Conservation (phyloP, 1,140 invertebrate species). For the Zaprionus capensis region DNA sequence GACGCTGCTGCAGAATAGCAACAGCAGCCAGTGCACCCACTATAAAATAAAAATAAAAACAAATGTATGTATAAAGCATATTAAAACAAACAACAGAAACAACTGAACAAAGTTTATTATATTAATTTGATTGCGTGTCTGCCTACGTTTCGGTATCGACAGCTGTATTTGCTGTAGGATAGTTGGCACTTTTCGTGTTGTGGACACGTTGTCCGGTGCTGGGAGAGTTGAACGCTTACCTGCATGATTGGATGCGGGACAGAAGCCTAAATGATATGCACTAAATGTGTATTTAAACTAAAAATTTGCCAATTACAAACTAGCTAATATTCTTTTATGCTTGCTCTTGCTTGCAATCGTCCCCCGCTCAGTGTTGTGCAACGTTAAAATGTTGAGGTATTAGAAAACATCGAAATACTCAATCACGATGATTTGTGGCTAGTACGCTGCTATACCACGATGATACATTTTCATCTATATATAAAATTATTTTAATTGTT, state of each 20-base stretch:
- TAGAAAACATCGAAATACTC: conserved; percentile 19
- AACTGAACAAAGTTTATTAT: neutral
- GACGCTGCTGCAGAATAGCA: conserved; percentile 38
- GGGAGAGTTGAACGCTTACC: conserved; percentile 12
- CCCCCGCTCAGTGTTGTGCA: conserved; percentile 21
- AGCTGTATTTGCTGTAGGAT: neutral
- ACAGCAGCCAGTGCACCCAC: conserved; percentile 43
- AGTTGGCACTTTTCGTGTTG: neutral
- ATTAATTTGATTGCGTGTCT: conserved; percentile 53
- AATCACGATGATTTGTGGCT: neutral
- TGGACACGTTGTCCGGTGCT: neutral
- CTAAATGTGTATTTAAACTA: conserved; percentile 46
- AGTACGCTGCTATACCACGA: neutral
- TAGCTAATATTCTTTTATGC: conserved; percentile 33
- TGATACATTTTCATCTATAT: neutral
- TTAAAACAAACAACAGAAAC: conserved; percentile 13
- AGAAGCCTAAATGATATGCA: conserved; percentile 39
- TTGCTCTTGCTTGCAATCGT: conserved; percentile 27
- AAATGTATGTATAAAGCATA: neutral
- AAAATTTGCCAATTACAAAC: conserved; percentile 49
- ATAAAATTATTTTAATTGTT: neutral
- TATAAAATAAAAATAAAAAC: conserved; percentile 18
- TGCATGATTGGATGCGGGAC: conserved; percentile 37
- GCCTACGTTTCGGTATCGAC: conserved; percentile 31
- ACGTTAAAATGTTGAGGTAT: neutral